Base-by-base conservation (phyloP, 2,797 vertebrate species). In the Saguinus oedipus region DNA sequence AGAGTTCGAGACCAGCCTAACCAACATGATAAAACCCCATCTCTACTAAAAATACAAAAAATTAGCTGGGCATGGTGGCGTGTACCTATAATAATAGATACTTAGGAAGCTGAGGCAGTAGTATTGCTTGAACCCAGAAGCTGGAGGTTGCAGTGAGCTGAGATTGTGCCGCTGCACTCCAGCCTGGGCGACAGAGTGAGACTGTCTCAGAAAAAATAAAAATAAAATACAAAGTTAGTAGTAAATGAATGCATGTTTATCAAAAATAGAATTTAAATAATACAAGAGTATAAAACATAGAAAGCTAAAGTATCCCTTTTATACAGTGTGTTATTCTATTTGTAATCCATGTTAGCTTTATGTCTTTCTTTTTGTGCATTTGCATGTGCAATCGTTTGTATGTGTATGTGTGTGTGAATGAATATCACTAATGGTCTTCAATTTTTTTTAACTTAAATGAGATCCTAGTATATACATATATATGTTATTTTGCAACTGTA, bases 321-420 rank as follows among this genome's bases (percentile, higher is more conserved):
- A 48, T 14, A 36, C 20, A 27, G 42, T 81, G 7, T 46, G 17
- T 88, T 81, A 39, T 88, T 88, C 68, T 82, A 14, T n/a, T n/a
- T 96, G 27, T 57, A 82, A 94, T 82, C 75, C 55, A 4, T 74
- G 50, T 83, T 85, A 93, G 85, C 39, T 85, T 92, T 81, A 27
- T 90, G 26, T 57, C 53, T 92, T 79, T 80, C 59, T 72, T 75
- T 78, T 26, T 88, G 42, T 46, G 27, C 24, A 44, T 83, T 87
- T 87, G 12, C 36, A 64, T 84, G 72, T 46, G 70, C 19, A 39
- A 4, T 79, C 24, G 42, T 24, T 2, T 86, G 42, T 75, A 39
- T 79, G 1, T 74, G 4, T 36, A 2, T 55, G 36, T 79, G 1
- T 74, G 4, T 46, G 2, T 55, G 36, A 92, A 92, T 53, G 9